Evolutionary conservation across 2,113 vertebrate genomes (phyloP).

Genomic region (Campylorhamphus procurvoides): DNA sequence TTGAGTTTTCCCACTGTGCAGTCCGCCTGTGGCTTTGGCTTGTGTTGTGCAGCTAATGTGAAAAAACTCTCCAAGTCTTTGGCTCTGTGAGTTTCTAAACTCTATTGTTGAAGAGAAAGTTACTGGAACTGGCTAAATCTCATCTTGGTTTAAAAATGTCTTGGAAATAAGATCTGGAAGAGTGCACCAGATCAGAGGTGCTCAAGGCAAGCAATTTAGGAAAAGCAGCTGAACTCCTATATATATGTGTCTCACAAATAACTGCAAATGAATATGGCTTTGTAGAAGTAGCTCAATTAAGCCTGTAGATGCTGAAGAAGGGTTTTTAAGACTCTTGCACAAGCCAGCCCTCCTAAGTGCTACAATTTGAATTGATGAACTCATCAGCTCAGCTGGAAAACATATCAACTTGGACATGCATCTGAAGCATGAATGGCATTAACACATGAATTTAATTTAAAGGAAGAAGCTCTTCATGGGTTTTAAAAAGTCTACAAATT

Average conservation of each 20-base stretch:
- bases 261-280: not conserved
- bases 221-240: not conserved
- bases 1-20: not conserved
- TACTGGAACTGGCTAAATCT: not conserved
- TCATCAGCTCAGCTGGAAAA: conserved; percentile 24
- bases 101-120: not conserved
- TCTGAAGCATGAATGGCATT: not conserved
- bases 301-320: not conserved
- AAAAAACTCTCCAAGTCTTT: not conserved
- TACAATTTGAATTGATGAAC: conserved; percentile 8
- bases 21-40: not conserved
- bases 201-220: not conserved
- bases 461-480: not conserved
- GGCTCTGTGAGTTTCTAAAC: not conserved
- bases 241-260: not conserved
- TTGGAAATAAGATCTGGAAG: not conserved
- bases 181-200: not conserved
- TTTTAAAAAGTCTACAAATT: not conserved
- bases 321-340: not conserved
- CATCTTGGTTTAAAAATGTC: not conserved
- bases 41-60: not conserved
- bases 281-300: not conserved
- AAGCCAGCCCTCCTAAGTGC: not conserved
- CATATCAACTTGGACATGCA: not conserved
- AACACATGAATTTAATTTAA: conserved; percentile 20